Percentiles rank a stretch among this genome's conserved stretches.
Conservation (phyloP, 2,113 vertebrate species). For the Calyptomena viridis region DNA sequence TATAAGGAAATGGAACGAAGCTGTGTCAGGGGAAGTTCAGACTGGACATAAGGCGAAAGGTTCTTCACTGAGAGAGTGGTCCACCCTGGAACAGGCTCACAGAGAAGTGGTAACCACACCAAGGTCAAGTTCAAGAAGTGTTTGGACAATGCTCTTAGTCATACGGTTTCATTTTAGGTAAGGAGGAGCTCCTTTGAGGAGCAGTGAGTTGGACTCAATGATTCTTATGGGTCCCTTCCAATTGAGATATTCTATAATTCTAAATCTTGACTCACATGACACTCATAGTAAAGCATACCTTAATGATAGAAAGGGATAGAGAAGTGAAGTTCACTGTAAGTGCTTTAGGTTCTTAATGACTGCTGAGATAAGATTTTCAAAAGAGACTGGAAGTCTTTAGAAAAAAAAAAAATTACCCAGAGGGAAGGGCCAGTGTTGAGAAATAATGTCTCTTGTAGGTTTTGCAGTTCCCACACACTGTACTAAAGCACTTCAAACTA, state of each 20-base stretch:
- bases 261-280: background rate
- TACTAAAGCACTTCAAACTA: background rate
- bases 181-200: background rate
- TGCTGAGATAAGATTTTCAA: background rate
- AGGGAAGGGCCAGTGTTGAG: background rate
- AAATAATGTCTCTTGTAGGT: background rate
- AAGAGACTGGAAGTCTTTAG: background rate
- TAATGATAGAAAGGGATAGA: background rate
- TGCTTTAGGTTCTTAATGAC: background rate
- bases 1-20: background rate
- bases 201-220: background rate
- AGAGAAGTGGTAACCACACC: background rate
- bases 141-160: rapidly evolving
- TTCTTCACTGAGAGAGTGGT: background rate
- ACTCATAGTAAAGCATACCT: background rate
- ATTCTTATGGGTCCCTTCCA: background rate
- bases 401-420: background rate
- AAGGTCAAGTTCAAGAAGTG: background rate
- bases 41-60: background rate
- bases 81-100: background rate
- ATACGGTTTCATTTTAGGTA: background rate
- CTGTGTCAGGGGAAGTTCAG: background rate
- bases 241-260: background rate
- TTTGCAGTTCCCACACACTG: background rate
- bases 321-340: background rate